Conservation (phyloP, 2,113 vertebrate genomes). For the Candoia aspera region DNA sequence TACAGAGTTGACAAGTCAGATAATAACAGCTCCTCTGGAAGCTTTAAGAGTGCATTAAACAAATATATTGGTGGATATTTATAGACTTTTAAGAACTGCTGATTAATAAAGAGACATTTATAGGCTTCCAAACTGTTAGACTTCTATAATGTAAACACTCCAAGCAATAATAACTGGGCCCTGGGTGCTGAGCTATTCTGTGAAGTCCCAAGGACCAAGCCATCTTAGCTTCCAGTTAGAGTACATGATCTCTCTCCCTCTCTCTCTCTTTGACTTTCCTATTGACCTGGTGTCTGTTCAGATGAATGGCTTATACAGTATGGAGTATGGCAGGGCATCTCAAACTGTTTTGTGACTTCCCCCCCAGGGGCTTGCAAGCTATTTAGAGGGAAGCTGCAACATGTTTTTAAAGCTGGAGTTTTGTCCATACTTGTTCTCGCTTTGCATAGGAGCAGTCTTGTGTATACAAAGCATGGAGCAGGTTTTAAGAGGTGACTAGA, state of each 20-base stretch:
- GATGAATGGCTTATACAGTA: background rate
- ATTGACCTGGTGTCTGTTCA: background rate
- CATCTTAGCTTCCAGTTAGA: background rate
- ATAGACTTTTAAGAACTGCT: constrained; percentile 3
- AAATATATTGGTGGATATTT: constrained; percentile 30
- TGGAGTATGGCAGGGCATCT: background rate
- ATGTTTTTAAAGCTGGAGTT: background rate
- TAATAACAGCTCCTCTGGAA: constrained; percentile 31
- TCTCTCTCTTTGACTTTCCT: background rate
- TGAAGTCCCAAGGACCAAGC: background rate
- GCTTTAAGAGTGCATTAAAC: background rate
- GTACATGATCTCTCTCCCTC: background rate
- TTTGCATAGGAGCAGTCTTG: background rate
- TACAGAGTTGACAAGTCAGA: constrained; percentile 19
- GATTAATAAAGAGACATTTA: background rate
- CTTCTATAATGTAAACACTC: constrained; percentile 8
- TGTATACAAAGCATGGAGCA: background rate
- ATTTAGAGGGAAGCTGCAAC: background rate
- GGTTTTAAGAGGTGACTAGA: background rate
- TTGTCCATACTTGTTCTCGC: background rate
- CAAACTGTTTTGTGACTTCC: background rate
- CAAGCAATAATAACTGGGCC: background rate
- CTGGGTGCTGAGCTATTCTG: background rate
- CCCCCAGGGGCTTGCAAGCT: background rate
- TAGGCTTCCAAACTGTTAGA: background rate